Percentiles rank a stretch among this genome's conserved stretches.
Evolutionary conservation across 2,797 vertebrate species (phyloP).

Genomic region (Nannoperca obscura): DNA sequence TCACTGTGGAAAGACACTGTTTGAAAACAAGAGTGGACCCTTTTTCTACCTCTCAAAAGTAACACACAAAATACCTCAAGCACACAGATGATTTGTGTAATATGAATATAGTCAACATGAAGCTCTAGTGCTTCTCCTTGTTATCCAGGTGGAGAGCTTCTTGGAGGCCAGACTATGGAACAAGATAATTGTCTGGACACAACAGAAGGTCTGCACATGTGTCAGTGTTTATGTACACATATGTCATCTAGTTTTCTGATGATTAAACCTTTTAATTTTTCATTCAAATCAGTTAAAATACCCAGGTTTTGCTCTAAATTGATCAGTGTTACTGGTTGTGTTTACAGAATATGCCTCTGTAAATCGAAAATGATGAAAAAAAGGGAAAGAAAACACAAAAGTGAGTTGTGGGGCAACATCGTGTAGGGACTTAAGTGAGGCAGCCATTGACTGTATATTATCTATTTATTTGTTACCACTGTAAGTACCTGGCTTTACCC

Average conservation of each 20-base stretch:
- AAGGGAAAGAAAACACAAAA: neutral
- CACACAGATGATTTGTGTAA: neutral
- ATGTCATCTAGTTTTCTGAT: neutral
- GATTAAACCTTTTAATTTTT: neutral
- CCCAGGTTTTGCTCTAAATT: neutral
- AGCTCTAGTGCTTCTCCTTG: neutral
- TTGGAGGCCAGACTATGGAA: conserved; percentile 89
- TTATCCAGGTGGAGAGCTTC: conserved; percentile 84
- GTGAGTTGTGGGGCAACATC: neutral
- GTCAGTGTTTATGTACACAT: neutral
- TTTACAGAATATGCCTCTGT: neutral
- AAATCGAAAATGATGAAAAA: neutral
- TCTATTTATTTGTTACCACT: too few species aligned
- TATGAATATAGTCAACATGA: neutral
- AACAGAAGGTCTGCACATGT: conserved; percentile 81
- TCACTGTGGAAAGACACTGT: conserved; percentile 83
- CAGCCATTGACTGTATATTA: too few species aligned
- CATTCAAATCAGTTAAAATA: neutral
- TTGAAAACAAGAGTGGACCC: conserved; percentile 82
- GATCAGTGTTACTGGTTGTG: neutral
- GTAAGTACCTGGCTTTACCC: too few species aligned
- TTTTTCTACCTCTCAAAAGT: conserved; percentile 89
- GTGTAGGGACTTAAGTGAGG: too few species aligned
- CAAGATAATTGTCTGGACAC: conserved; percentile 87
- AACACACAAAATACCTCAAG: conserved; percentile 25